phyloP scores from a whole-genome alignment of 1,140 invertebrate species.

The Drosophila sucinea region DNA sequence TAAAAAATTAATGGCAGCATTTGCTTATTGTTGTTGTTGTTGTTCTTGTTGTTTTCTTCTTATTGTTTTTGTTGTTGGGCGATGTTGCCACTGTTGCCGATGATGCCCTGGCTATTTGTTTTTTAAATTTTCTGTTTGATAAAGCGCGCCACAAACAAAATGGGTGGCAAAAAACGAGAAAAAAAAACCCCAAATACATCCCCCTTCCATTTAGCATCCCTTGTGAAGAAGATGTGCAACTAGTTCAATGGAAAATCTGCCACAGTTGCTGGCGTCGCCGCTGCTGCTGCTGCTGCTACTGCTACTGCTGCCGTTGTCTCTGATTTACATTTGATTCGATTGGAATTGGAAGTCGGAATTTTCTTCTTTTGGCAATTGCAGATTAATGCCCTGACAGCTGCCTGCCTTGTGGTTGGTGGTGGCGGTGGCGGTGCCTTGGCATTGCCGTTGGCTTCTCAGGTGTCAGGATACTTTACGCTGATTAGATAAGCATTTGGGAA shows the following conservation, averaged over 20 bases:
- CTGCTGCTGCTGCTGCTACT: not conserved
- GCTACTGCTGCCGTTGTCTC: conserved; percentile 23
- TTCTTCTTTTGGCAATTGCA: conserved; percentile 68
- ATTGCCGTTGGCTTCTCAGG: conserved; percentile 61
- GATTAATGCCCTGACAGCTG: conserved; percentile 79
- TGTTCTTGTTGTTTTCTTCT: conserved; percentile 28
- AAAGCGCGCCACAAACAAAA: conserved; percentile 77
- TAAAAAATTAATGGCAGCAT: conserved; percentile 76
- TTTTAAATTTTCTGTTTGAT: conserved; percentile 81
- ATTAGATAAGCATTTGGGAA: conserved; percentile 80
- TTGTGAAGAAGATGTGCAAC: conserved; percentile 61
- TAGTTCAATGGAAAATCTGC: conserved; percentile 62
- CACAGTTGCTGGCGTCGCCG: conserved; percentile 2
- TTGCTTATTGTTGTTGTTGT: conserved; percentile 47
- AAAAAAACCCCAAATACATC: conserved; percentile 23
- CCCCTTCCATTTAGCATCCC: not conserved
- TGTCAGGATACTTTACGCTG: conserved; percentile 79
- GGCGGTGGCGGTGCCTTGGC: conserved; percentile 6
- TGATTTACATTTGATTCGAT: conserved; percentile 82
- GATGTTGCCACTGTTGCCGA: conserved; percentile 33
- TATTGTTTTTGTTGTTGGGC: conserved; percentile 3
- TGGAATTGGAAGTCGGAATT: conserved; percentile 60
- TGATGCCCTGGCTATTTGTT: conserved; percentile 60
- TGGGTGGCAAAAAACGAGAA: conserved; percentile 72
- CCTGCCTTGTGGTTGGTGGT: conserved; percentile 37